Conservation (phyloP, 1,140 invertebrate genomes). For the Paralvinella palmiformis region DNA sequence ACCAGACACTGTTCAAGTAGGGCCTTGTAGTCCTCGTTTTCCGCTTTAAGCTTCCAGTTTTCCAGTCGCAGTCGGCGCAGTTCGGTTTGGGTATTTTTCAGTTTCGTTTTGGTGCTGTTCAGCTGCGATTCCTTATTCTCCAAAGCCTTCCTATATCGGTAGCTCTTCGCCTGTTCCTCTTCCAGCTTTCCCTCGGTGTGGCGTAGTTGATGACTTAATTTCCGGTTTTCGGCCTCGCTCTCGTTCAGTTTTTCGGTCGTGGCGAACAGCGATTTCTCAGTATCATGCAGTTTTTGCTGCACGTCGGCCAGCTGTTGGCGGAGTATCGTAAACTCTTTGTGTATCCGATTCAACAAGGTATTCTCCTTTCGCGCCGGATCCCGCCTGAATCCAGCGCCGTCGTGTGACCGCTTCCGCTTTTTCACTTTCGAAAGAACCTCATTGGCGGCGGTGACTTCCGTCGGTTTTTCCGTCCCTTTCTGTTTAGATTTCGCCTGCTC, state of each 20-base stretch:
- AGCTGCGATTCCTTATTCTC: neutral
- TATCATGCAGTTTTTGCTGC: neutral
- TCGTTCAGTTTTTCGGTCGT: neutral
- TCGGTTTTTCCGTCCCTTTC: neutral
- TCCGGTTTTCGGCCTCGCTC: neutral
- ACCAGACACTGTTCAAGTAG: neutral
- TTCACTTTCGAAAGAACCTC: neutral
- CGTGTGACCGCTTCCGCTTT: constrained; percentile 1
- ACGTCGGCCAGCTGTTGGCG: neutral
- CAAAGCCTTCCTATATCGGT: neutral
- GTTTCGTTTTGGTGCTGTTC: neutral
- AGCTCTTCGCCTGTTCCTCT: neutral
- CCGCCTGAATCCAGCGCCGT: too few relatives aligned
- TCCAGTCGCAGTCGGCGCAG: too few relatives aligned
- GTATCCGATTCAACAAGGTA: neutral
- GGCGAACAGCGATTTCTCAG: neutral
- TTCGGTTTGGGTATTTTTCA: neutral
- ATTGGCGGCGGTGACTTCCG: neutral
- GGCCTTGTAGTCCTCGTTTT: neutral
- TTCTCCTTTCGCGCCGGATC: constrained; percentile 3
- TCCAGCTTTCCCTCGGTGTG: neutral
- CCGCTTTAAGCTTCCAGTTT: neutral
- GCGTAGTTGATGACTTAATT: neutral
- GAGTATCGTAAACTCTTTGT: neutral
- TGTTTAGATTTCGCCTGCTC: neutral